Evolutionary conservation across 2,797 vertebrate species (phyloP).

Genomic region (Sitta carolinensis): DNA sequence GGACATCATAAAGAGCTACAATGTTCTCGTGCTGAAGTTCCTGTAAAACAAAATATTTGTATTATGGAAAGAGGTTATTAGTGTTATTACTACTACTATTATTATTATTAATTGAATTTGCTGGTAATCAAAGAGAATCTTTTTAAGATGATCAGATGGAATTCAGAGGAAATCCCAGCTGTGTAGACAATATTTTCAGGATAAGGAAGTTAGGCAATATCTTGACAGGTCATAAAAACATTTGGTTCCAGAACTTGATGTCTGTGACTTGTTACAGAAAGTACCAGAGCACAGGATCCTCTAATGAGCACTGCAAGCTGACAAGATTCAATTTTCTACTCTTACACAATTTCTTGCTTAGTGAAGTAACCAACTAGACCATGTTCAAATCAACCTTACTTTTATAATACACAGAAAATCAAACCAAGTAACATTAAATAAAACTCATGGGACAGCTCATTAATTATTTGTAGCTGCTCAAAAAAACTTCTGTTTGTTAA

Average conservation of each 20-base stretch:
- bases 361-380: background rate
- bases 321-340: background rate
- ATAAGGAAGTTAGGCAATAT: background rate
- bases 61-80: background rate
- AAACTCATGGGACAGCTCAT: background rate
- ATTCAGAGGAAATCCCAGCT: background rate
- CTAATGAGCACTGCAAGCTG: background rate
- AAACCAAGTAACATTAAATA: background rate
- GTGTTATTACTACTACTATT: background rate
- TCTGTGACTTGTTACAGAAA: background rate
- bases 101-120: background rate
- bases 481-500: background rate
- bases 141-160: background rate
- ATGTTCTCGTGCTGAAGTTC: slow-evolving; percentile 99
- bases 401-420: background rate
- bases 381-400: background rate
- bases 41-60: slow-evolving; percentile 74
- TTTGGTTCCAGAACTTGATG: background rate
- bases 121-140: background rate
- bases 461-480: background rate
- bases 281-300: background rate
- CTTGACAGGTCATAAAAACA: slow-evolving; percentile 9
- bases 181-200: background rate
- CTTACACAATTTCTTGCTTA: background rate
- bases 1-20: slow-evolving; percentile 96